Evolutionary conservation across 2,113 vertebrate species (phyloP).

Genomic region (Ceyx cyanopectus): DNA sequence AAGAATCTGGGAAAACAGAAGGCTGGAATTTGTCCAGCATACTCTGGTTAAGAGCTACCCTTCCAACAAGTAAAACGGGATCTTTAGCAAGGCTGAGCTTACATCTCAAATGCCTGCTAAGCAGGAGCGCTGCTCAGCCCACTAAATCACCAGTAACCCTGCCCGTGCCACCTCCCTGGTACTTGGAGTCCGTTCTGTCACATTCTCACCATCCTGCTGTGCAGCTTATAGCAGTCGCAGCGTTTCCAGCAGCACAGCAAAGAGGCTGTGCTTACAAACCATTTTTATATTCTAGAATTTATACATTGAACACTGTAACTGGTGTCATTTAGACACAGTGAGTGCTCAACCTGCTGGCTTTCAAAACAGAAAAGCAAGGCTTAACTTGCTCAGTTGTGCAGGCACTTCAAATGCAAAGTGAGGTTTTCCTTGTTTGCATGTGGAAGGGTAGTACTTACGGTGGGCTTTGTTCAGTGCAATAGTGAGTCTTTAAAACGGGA

Average conservation of each 20-base stretch:
- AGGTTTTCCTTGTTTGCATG: neutral
- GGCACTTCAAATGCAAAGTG: neutral
- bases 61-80: neutral
- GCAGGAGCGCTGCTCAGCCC: neutral
- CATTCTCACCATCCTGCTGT: neutral
- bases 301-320: rapidly evolving
- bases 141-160: neutral
- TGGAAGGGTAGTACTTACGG: neutral
- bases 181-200: neutral
- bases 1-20: neutral
- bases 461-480: neutral
- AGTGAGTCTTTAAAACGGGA: neutral
- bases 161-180: neutral
- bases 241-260: neutral
- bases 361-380: neutral
- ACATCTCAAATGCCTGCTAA: neutral
- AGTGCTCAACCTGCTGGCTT: neutral
- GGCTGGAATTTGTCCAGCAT: neutral
- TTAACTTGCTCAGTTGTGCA: neutral
- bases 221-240: neutral
- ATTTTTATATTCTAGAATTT: neutral
- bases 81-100: neutral
- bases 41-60: neutral
- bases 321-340: neutral
- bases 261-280: neutral